A percentile compares a stretch with the other conserved stretches of the same genome.
Conservation (phyloP, 2,888 invertebrate genomes). For the Agriotes lineatus region DNA sequence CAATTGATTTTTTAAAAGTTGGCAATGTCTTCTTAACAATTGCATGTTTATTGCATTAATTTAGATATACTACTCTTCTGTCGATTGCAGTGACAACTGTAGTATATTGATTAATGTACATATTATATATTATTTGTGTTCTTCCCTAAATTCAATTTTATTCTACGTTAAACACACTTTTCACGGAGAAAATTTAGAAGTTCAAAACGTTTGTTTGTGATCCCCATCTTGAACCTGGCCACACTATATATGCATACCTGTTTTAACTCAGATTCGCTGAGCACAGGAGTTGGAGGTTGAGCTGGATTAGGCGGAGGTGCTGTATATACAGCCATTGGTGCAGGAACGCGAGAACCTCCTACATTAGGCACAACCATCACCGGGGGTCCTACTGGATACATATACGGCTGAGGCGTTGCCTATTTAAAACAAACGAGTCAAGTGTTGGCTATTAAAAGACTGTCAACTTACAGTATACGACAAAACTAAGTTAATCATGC, state of each 20-base stretch:
- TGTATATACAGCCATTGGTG: slow-evolving; percentile 68
- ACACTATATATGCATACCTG: slow-evolving; percentile 65
- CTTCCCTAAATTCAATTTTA: no score
- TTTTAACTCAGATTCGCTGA: slow-evolving; percentile 75
- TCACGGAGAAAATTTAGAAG: no score
- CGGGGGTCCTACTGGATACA: slow-evolving; percentile 70
- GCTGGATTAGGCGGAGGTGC: slow-evolving; percentile 56
- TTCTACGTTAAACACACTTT: no score
- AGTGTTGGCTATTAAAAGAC: not conserved
- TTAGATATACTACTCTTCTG: no score
- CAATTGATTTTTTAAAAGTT: no score
- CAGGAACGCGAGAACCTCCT: slow-evolving; percentile 66
- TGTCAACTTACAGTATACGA: slow-evolving; percentile 76
- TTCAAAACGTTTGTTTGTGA: no score
- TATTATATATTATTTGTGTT: no score
- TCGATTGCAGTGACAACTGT: no score
- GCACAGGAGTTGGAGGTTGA: slow-evolving; percentile 54
- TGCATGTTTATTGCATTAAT: no score
- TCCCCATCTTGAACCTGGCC: no score
- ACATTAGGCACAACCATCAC: slow-evolving; percentile 79
- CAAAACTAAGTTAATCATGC: slow-evolving; percentile 91
- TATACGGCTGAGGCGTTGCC: slow-evolving; percentile 67
- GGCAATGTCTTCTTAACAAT: no score
- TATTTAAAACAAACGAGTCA: slow-evolving; percentile 47
- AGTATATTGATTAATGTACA: no score